Base-by-base conservation (phyloP, 2,888 invertebrate genomes). In the Hydrotaea cyrtoneurina region DNA sequence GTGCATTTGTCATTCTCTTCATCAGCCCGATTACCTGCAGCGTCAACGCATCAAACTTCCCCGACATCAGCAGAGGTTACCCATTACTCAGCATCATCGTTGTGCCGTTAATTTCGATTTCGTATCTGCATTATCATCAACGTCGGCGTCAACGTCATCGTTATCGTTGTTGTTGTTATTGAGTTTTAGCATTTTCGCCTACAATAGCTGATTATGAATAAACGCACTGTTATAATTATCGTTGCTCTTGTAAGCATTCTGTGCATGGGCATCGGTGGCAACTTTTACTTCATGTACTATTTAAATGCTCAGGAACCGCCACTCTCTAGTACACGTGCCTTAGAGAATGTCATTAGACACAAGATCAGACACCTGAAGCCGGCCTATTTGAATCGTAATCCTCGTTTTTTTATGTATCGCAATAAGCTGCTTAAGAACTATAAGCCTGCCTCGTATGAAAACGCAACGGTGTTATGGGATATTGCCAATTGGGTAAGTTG, bases 401-500 rank as follows among this genome's bases (percentile, higher is more conserved):
- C 92, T 2, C 90, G 92, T 66, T 92, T 92, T 79, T 92, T 92
- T 71, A 91, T 91, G 91, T 91, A 92, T 83, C 90, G 92, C 23
- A 92, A 92, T 80, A 92, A 92, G 62, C 82, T 93, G 66, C 85
- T 92, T 0, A 89, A 90, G 73, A 92, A 92, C 86, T 92, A 91
- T 82, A 91, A 90, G 75, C 88, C 90, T 23, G 87, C 89, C 2
- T 69, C 89, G 0, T 92, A 92, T 81, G 91, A 94, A 92, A 94
- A 92, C 93, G 89, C 94, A 90, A 91, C 94, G 91, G 79, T 92
- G 88, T 88, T 93, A 87, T 90, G 93, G 94, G 93, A 94, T 91
- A 90, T 92, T 89, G 88, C 92, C 90, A 92, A 92, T 87, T 92
- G 91, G 92, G 93, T 93, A 85, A 90, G 89, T 89, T 36, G n/a